Conservation (phyloP, 2,888 invertebrate genomes). For the Nipponacmea schrenckii region DNA sequence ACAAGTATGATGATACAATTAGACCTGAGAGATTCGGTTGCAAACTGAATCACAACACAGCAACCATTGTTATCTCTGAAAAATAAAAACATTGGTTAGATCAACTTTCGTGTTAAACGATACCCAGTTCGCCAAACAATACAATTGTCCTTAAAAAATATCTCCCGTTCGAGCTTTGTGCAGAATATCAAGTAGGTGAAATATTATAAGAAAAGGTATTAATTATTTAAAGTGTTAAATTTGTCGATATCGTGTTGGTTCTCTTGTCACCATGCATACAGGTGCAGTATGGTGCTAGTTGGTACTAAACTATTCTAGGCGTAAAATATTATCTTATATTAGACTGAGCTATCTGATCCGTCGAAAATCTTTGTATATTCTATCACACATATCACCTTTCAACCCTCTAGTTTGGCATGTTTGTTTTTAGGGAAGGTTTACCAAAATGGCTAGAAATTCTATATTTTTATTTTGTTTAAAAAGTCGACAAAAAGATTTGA, state of each 20-base stretch:
- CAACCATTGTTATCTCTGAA: background rate
- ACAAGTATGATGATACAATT: background rate
- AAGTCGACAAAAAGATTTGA: slow-evolving; percentile 2
- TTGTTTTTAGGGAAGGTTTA: slow-evolving; percentile 7
- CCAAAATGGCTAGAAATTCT: slow-evolving; percentile 6
- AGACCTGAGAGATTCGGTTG: background rate
- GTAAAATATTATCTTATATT: no score
- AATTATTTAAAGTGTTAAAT: background rate
- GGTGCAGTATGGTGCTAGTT: no score
- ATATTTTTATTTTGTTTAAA: slow-evolving; percentile 8
- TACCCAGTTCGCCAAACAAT: background rate
- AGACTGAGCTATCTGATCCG: background rate
- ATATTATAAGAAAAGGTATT: background rate
- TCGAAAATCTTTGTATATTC: background rate
- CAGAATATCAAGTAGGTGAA: background rate
- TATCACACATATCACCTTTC: background rate
- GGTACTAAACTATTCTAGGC: no score
- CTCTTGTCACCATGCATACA: no score
- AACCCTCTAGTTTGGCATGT: background rate
- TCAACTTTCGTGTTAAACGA: background rate
- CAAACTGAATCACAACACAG: background rate
- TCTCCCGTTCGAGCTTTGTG: background rate
- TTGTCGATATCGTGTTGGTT: background rate
- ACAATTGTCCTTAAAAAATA: background rate
- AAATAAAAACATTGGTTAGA: no score